Conservation (phyloP, 2,113 vertebrate genomes). For the Nesogale talazaci region DNA sequence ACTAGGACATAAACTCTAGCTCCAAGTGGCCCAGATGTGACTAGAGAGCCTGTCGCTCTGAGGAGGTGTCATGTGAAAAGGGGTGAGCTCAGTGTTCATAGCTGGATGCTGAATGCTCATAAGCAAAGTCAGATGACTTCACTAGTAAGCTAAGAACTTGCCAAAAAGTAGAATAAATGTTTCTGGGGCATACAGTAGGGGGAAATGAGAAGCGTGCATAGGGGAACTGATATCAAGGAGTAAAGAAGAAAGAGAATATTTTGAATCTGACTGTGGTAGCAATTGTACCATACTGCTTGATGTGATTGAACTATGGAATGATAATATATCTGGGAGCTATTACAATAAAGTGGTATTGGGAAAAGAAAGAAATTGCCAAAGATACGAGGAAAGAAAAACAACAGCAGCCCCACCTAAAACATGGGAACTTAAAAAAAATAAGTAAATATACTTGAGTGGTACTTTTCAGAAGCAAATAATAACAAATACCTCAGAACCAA, state of each 20-base stretch:
- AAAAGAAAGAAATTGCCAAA: not conserved
- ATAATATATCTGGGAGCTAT: no score
- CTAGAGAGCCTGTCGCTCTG: not conserved
- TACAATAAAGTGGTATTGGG: no score
- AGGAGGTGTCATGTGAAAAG: not conserved
- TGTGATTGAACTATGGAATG: no score
- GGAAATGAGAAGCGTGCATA: no score
- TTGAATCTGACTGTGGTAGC: no score
- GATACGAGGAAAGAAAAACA: not conserved
- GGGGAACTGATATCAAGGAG: no score
- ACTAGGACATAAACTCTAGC: not conserved
- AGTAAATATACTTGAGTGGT: not conserved
- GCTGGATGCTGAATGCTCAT: not conserved
- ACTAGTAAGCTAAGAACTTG: not conserved
- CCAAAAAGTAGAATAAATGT: not conserved
- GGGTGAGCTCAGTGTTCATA: not conserved
- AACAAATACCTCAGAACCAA: not conserved
- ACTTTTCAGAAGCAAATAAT: not conserved
- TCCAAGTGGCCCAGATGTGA: not conserved
- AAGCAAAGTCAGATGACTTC: not conserved
- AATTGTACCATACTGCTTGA: no score
- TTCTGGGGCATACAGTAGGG: no score
- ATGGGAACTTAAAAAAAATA: not conserved
- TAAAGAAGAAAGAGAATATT: no score
- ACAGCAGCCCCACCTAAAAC: no score